Percentiles rank a stretch among this genome's conserved stretches.
Conservation (phyloP, 2,888 invertebrate genomes). For the Aspidapion aeneum region DNA sequence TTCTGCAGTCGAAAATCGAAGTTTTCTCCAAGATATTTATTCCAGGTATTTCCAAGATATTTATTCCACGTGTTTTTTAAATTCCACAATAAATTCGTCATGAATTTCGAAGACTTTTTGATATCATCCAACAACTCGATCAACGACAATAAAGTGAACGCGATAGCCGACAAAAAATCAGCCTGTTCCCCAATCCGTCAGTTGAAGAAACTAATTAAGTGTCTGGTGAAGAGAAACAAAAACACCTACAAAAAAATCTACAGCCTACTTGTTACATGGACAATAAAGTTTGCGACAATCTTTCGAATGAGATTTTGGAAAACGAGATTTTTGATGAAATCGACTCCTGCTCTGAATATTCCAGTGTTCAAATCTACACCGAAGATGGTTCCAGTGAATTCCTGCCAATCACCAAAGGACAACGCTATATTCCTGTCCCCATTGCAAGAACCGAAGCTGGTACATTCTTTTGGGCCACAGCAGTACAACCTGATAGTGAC, state of each 20-base stretch:
- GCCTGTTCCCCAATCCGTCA: slow-evolving; percentile 53
- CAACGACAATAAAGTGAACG: slow-evolving; percentile 70
- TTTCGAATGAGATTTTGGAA: slow-evolving; percentile 78
- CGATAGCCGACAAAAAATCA: slow-evolving; percentile 60
- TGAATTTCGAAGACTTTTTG: slow-evolving; percentile 61
- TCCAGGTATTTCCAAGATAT: no score
- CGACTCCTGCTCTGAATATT: slow-evolving; percentile 61
- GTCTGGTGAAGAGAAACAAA: slow-evolving; percentile 42
- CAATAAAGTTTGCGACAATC: slow-evolving; percentile 72
- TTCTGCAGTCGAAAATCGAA: no score
- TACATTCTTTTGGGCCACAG: slow-evolving; percentile 81
- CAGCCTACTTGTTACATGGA: slow-evolving; percentile 38
- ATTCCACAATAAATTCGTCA: no score
- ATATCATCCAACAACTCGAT: slow-evolving; percentile 67
- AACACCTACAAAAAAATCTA: slow-evolving; percentile 53
- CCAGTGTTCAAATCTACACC: slow-evolving; percentile 66
- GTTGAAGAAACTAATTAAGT: slow-evolving; percentile 59
- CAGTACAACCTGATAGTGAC: slow-evolving; percentile 63
- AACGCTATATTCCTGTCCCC: slow-evolving; percentile 73
- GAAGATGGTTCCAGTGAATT: slow-evolving; percentile 49
- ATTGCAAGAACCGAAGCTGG: slow-evolving; percentile 78
- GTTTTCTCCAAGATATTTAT: no score
- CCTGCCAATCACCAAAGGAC: slow-evolving; percentile 61
- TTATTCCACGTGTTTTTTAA: no score
- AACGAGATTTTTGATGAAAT: slow-evolving; percentile 68